These are phyloP conservation scores for Vanessa atalanta DNA, from an alignment of 1,140 invertebrate species.

Conservation along the genomic window DNA sequence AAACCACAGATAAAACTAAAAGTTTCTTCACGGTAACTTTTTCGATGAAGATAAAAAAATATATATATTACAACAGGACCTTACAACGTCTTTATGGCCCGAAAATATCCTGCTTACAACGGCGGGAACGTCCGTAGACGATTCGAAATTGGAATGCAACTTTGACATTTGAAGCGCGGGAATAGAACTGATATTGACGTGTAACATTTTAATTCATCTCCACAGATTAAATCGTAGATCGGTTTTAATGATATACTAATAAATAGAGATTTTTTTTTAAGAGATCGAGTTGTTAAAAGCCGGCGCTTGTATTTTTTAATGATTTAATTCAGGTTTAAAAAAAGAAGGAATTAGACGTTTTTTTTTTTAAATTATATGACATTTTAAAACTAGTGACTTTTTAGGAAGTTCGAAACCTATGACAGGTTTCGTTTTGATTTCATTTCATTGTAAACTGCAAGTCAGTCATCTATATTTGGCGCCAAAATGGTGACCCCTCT, in stretches of 20 bases:
- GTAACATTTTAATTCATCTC: neutral
- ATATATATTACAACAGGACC: neutral
- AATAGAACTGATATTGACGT: slow-evolving; percentile 4
- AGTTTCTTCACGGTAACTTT: neutral
- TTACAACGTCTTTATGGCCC: slow-evolving; percentile 4
- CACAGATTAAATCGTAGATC: slow-evolving; percentile 20
- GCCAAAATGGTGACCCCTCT: no score
- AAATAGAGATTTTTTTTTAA: slow-evolving; percentile 8
- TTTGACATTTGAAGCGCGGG: slow-evolving; percentile 1
- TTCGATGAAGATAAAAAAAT: slow-evolving; percentile 11
- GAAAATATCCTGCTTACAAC: neutral
- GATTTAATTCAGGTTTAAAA: no score
- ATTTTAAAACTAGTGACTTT: no score
- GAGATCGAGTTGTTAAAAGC: neutral
- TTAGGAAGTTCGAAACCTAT: no score
- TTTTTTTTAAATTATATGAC: no score
- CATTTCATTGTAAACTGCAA: no score
- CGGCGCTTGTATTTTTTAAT: slow-evolving; percentile 5
- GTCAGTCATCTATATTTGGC: no score
- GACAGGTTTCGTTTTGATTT: no score
- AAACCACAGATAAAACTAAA: slow-evolving; percentile 1
- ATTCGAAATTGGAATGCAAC: neutral
- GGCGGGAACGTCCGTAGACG: slow-evolving; percentile 5
- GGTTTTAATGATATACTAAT: slow-evolving; percentile 25
- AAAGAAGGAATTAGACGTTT: no score